These are phyloP conservation scores for Tryphoninae sp. DNA, from an alignment of 2,888 invertebrate genomes.

Conservation along the genomic window DNA sequence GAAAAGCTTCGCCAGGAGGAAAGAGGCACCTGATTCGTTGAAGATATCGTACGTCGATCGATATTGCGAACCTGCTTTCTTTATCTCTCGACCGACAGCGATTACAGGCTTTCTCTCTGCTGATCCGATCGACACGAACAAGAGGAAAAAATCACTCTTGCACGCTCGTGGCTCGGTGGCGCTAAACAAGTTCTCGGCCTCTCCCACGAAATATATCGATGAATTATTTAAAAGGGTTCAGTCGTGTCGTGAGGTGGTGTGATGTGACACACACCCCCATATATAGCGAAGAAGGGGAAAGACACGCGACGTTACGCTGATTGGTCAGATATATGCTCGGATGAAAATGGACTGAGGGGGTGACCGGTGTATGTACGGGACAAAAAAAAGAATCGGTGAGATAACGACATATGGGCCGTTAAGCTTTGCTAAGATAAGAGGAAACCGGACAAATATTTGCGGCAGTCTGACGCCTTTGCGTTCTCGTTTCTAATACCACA, in stretches of 20 bases:
- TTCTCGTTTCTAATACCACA: slow-evolving; percentile 52
- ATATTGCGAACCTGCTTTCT: not conserved
- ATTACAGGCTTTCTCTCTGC: slow-evolving; percentile 31
- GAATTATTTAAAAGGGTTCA: slow-evolving; percentile 49
- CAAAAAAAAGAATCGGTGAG: slow-evolving; percentile 69
- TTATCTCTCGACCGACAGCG: slow-evolving; percentile 3
- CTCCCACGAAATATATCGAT: slow-evolving; percentile 54
- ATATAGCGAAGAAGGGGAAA: slow-evolving; percentile 20
- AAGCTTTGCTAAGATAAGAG: slow-evolving; percentile 76
- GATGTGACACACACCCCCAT: slow-evolving; percentile 12
- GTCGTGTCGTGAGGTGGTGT: slow-evolving; percentile 30
- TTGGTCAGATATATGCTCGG: slow-evolving; percentile 55
- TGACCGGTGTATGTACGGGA: slow-evolving; percentile 19
- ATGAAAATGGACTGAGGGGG: slow-evolving; percentile 52
- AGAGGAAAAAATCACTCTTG: slow-evolving; percentile 29
- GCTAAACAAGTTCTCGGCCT: slow-evolving; percentile 38
- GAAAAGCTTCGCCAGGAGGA: not conserved
- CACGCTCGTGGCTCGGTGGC: slow-evolving; percentile 16
- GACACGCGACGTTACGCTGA: slow-evolving; percentile 34
- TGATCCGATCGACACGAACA: slow-evolving; percentile 53
- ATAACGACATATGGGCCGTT: slow-evolving; percentile 76
- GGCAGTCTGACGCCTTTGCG: slow-evolving; percentile 71
- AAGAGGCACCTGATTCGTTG: not conserved
- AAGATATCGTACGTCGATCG: not conserved
- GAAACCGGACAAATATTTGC: slow-evolving; percentile 75